Conservation (phyloP, 2,113 vertebrate genomes). For the Bubo bubo region DNA sequence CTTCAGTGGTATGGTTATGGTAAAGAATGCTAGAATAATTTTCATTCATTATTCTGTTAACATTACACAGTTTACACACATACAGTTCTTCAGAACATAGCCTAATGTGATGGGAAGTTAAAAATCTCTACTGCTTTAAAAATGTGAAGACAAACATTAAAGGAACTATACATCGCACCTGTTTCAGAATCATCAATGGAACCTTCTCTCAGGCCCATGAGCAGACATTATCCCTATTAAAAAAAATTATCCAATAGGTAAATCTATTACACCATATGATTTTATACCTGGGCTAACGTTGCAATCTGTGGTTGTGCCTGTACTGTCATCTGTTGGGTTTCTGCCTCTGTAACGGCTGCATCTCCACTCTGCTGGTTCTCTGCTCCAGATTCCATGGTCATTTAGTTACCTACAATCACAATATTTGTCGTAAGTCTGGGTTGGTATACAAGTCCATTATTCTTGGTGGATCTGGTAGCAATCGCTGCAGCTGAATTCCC, state of each 20-base stretch:
- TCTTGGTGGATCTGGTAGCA: slow-evolving; percentile 20
- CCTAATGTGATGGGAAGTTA: background rate
- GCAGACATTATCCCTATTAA: slow-evolving; percentile 18
- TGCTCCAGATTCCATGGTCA: slow-evolving; percentile 98
- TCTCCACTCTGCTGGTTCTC: slow-evolving; percentile 96
- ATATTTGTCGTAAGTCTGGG: slow-evolving; percentile 69
- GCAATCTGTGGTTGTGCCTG: slow-evolving; percentile 89
- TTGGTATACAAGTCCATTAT: slow-evolving; percentile 36
- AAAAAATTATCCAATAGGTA: slow-evolving; percentile 16
- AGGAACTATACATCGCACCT: background rate
- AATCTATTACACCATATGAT: slow-evolving; percentile 21
- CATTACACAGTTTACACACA: background rate
- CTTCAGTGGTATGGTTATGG: background rate
- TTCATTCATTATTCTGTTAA: background rate
- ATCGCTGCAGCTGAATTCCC: slow-evolving; percentile 27
- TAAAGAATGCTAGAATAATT: background rate
- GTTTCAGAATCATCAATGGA: background rate
- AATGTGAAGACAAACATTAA: slow-evolving; percentile 13
- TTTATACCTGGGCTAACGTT: slow-evolving; percentile 93
- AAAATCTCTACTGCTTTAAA: slow-evolving; percentile 11
- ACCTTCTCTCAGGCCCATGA: background rate
- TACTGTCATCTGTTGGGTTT: slow-evolving; percentile 91
- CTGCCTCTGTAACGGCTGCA: slow-evolving; percentile 91
- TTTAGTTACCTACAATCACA: slow-evolving; percentile 90
- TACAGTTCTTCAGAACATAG: background rate